Conservation (phyloP, 2,113 vertebrate species). For the Amphiprion ocellaris region DNA sequence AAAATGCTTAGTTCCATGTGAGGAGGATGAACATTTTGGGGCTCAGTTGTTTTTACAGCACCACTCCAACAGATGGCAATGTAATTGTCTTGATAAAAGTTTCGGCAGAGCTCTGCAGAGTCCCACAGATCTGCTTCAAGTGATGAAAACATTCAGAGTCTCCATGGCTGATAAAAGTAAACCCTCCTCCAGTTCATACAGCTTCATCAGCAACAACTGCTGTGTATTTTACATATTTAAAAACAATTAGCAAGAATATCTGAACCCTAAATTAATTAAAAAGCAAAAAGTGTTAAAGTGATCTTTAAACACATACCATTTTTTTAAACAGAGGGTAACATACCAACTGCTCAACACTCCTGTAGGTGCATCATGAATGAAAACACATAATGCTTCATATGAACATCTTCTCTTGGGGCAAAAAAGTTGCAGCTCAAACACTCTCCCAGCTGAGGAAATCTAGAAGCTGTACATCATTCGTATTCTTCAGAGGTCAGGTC, state of each 20-base stretch:
- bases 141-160: background rate
- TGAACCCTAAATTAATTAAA: background rate
- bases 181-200: background rate
- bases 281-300: background rate
- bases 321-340: no score
- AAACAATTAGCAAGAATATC: background rate
- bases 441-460: background rate
- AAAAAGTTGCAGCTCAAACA: background rate
- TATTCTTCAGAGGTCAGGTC: background rate
- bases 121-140: constrained; percentile 6
- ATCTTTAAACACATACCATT: no score
- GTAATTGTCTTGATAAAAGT: constrained; percentile 31
- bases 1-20: background rate
- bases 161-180: background rate
- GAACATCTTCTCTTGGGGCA: background rate
- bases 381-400: background rate
- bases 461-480: background rate
- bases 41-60: constrained; percentile 53
- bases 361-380: background rate
- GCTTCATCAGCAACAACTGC: background rate
- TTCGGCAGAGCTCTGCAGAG: constrained; percentile 19
- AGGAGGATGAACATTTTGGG: background rate
- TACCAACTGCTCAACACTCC: background rate
- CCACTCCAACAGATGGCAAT: constrained; percentile 75
- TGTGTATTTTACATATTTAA: background rate